phyloP scores from a whole-genome alignment of 2,797 vertebrate genomes.

The Phoxinus dragarum region DNA sequence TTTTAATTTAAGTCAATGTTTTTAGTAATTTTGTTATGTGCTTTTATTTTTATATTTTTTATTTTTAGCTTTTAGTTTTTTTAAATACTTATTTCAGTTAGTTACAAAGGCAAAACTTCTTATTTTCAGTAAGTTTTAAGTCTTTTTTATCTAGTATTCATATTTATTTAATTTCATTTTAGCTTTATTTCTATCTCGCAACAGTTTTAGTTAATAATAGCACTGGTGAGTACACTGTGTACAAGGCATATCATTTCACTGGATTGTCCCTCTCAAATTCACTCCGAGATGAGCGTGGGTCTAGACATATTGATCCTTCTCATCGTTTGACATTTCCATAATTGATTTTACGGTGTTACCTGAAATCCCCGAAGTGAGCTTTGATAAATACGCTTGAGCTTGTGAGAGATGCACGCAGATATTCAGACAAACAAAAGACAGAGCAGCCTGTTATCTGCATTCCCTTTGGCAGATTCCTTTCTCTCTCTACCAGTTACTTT shows the following conservation, averaged over 20 bases:
- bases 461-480: conserved; percentile 14
- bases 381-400: conserved; percentile 32
- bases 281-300: conserved; percentile 30
- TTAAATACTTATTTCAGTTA: neutral
- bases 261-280: conserved; percentile 5
- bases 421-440: conserved; percentile 39
- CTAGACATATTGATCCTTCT: conserved; percentile 50
- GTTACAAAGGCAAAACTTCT: neutral
- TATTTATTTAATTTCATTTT: neutral
- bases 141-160: neutral
- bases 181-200: neutral
- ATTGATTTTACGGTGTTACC: conserved; percentile 43
- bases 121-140: neutral
- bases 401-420: conserved; percentile 32
- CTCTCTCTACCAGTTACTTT: conserved; percentile 35
- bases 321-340: conserved; percentile 42
- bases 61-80: neutral
- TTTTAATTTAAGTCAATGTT: neutral
- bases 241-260: neutral
- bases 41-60: neutral
- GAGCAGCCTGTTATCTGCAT: conserved; percentile 44
- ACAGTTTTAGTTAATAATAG: neutral
- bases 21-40: neutral
- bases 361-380: conserved; percentile 45
- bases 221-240: neutral